Conservation (phyloP, 2,888 invertebrate species). For the Pachycephus smyrnensis region DNA sequence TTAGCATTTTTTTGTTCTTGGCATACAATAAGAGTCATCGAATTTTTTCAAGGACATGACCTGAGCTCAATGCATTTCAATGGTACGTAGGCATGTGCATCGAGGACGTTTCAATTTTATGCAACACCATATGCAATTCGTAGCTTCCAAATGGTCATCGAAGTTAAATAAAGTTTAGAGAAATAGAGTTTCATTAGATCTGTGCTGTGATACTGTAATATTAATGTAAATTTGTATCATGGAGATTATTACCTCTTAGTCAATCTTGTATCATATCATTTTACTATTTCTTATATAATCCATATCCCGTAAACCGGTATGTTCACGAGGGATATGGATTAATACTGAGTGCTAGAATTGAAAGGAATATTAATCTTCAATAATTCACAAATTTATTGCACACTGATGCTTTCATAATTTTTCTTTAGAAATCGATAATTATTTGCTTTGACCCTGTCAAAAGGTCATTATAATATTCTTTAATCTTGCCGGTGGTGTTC, state of each 20-base stretch:
- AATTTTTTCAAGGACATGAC: neutral
- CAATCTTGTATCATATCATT: conserved; percentile 62
- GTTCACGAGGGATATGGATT: neutral
- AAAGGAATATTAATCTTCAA: neutral
- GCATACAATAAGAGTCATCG: conserved; percentile 1
- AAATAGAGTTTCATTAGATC: too few relatives aligned
- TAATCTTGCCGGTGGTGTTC: neutral
- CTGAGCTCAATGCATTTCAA: neutral
- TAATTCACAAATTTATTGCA: neutral
- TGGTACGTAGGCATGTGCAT: conserved; percentile 16
- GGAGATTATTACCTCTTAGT: conserved; percentile 53
- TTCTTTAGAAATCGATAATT: neutral
- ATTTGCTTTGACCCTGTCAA: neutral
- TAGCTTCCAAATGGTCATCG: neutral
- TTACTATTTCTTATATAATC: conserved; percentile 8
- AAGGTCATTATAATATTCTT: neutral
- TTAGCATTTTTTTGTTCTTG: neutral
- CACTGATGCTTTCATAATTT: too few relatives aligned
- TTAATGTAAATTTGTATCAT: too few relatives aligned
- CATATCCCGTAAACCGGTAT: neutral
- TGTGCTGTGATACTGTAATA: too few relatives aligned
- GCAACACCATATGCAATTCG: neutral
- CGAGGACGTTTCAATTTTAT: conserved; percentile 29
- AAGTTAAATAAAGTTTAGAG: neutral
- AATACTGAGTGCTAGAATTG: neutral